Percentiles rank a stretch among this genome's conserved stretches.
Evolutionary conservation across 1,140 invertebrate genomes (phyloP).

Genomic region (Saccostrea cuccullata): DNA sequence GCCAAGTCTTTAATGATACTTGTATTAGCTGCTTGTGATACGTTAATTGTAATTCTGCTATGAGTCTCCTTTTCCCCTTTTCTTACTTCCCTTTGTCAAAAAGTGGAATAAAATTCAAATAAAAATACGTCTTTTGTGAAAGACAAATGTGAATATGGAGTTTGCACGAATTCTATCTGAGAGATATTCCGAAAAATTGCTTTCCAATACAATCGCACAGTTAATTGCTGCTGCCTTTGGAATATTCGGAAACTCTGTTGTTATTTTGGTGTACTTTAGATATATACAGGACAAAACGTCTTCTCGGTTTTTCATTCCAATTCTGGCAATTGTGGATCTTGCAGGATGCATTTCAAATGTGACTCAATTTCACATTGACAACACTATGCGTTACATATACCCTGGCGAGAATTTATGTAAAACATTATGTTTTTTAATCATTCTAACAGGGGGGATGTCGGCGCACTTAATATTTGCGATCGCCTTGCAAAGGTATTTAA

Average conservation of each 20-base stretch:
- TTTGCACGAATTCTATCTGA: not conserved
- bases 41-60: no score
- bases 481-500: not conserved
- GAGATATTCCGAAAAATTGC: not conserved
- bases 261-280: not conserved
- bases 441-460: not conserved
- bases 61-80: no score
- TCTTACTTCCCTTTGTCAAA: no score
- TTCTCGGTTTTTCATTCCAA: not conserved
- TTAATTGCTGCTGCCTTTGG: not conserved
- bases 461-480: not conserved
- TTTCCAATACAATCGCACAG: not conserved
- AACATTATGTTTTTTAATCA: not conserved
- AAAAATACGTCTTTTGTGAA: no score
- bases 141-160: not conserved
- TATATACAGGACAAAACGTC: not conserved
- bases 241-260: not conserved
- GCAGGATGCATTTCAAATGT: not conserved
- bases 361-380: not conserved
- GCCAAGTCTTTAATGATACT: no score
- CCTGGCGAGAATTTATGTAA: not conserved
- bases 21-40: no score
- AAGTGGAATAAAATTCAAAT: no score
- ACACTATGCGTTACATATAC: not conserved
- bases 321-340: not conserved